phyloP scores from a whole-genome alignment of 2,888 invertebrate species.

The Gortyna flavago region DNA sequence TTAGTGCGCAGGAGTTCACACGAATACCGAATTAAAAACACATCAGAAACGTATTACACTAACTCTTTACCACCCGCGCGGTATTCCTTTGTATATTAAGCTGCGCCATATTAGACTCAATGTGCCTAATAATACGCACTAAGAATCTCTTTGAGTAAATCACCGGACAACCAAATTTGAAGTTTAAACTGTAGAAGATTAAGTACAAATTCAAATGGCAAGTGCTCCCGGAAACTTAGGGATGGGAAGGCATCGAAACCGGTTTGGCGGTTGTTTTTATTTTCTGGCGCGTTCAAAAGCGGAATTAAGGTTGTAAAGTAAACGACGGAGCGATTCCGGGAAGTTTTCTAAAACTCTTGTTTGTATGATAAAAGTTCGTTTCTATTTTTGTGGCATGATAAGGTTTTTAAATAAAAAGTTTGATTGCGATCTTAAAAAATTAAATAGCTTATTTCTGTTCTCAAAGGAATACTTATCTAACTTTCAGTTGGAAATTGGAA shows the following conservation, averaged over 20 bases:
- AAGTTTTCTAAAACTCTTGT: constrained; percentile 34
- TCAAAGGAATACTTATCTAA: not conserved
- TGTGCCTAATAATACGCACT: constrained; percentile 44
- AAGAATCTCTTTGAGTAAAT: constrained; percentile 34
- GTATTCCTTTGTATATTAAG: constrained; percentile 56
- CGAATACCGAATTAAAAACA: constrained; percentile 87
- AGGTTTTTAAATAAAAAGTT: not conserved
- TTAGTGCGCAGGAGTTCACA: constrained; percentile 87
- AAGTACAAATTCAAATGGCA: constrained; percentile 41
- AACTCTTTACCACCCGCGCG: constrained; percentile 81
- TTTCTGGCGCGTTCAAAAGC: constrained; percentile 70
- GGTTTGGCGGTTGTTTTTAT: constrained; percentile 65
- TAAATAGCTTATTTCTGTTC: not conserved
- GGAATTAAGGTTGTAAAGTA: constrained; percentile 71
- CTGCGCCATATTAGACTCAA: constrained; percentile 41
- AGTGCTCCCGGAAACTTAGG: constrained; percentile 72
- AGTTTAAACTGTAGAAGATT: not conserved
- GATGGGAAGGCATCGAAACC: constrained; percentile 66
- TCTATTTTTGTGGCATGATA: not conserved
- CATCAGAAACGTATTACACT: constrained; percentile 88
- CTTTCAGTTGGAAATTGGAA: not conserved
- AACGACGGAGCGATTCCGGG: constrained; percentile 45
- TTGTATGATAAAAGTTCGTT: constrained; percentile 44
- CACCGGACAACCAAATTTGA: constrained; percentile 28
- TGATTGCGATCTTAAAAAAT: too few species aligned